Evolutionary conservation across 2,797 vertebrate genomes (phyloP).

Genomic region (Neopelma chrysocephalum): DNA sequence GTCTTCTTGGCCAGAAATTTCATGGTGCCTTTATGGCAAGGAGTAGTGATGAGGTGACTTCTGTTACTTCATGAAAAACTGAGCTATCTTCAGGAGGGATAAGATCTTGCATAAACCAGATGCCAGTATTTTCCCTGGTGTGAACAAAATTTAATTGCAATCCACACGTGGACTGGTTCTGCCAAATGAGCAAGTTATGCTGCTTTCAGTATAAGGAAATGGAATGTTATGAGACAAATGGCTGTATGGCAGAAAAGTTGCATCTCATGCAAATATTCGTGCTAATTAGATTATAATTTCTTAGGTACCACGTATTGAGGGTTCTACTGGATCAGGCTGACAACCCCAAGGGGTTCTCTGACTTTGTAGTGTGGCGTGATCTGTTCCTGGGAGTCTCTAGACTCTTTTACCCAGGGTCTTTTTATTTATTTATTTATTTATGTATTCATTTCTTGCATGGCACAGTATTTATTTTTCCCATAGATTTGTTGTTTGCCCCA

Average conservation of each 20-base stretch:
- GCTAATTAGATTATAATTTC: background rate
- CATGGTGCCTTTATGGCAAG: background rate
- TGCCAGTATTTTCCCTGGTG: background rate
- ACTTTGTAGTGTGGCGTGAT: background rate
- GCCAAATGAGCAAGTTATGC: background rate
- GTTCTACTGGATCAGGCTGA: background rate
- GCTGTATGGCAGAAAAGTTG: background rate
- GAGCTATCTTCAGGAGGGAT: background rate
- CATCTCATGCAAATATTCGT: background rate
- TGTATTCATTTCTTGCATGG: background rate
- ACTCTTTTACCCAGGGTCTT: background rate
- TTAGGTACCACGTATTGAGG: background rate
- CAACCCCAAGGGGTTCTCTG: background rate
- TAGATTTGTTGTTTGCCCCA: background rate
- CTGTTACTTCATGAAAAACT: background rate
- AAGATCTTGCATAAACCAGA: background rate
- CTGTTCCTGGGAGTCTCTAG: background rate
- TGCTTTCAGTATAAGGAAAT: background rate
- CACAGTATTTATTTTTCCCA: background rate
- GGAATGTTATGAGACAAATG: background rate
- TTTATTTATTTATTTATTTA: background rate
- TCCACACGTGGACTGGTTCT: background rate
- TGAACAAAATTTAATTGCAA: background rate
- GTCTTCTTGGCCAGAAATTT: background rate
- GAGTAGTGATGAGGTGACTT: background rate